Conservation (phyloP, 2,797 vertebrate genomes). For the Pagetopsis macropterus region DNA sequence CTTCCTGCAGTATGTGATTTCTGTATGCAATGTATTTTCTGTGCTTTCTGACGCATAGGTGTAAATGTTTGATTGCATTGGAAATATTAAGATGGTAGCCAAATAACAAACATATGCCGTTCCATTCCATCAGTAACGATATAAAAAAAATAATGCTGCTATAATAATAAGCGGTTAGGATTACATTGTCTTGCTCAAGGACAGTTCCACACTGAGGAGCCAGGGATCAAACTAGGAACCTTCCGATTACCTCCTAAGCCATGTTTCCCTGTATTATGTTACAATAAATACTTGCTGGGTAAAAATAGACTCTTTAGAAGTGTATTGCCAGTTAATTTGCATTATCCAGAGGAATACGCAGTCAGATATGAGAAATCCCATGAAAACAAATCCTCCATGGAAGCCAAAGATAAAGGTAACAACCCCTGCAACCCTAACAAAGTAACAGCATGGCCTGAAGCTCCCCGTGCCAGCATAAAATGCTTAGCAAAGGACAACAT, state of each 20-base stretch:
- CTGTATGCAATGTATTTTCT: not conserved
- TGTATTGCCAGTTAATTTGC: constrained; percentile 36
- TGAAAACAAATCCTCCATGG: constrained; percentile 48
- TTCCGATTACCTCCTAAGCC: no score
- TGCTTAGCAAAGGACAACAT: constrained; percentile 36
- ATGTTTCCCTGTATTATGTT: not conserved
- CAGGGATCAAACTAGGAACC: no score
- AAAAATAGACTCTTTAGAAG: constrained; percentile 23
- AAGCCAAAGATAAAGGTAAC: constrained; percentile 35
- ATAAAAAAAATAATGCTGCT: not conserved
- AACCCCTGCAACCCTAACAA: constrained; percentile 24
- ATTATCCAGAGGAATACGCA: constrained; percentile 37
- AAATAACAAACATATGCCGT: no score
- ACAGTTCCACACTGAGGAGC: no score
- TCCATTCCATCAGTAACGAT: not conserved
- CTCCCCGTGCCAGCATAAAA: constrained; percentile 40
- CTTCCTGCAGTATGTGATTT: not conserved
- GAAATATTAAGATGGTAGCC: not conserved
- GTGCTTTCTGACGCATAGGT: not conserved
- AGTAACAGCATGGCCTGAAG: constrained; percentile 12
- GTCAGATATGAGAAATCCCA: constrained; percentile 40
- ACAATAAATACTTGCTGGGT: constrained; percentile 3
- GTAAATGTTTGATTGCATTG: not conserved
- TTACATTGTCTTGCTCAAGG: no score
- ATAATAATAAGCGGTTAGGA: not conserved